Percentiles rank a stretch among this genome's conserved stretches.
Evolutionary conservation across 1,140 invertebrate species (phyloP).

Genomic region (Diachasma alloeum): DNA sequence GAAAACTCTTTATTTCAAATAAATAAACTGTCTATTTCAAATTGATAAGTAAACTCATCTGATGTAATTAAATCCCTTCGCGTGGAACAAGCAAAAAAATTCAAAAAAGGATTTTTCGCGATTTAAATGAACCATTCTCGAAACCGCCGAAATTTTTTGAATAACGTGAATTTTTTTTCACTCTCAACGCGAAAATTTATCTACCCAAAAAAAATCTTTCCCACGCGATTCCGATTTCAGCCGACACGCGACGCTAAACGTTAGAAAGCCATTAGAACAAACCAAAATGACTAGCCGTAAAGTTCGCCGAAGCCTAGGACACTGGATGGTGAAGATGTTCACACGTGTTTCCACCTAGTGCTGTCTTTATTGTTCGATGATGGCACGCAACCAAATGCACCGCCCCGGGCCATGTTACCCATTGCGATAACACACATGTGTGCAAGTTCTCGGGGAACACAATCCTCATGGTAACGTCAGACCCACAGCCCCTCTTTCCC

Average conservation of each 20-base stretch:
- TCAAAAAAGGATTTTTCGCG: too few relatives aligned
- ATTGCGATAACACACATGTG: slow-evolving; percentile 11
- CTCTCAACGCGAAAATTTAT: not conserved
- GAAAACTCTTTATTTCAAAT: too few relatives aligned
- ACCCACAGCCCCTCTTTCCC: slow-evolving; percentile 10
- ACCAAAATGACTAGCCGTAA: not conserved
- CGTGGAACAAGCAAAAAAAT: too few relatives aligned
- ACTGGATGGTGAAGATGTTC: not conserved
- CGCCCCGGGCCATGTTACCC: slow-evolving; percentile 21
- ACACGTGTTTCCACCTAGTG: slow-evolving; percentile 3
- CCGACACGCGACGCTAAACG: not conserved
- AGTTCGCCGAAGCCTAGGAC: not conserved
- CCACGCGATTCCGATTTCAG: not conserved
- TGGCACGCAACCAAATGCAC: slow-evolving; percentile 1
- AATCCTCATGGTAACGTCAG: slow-evolving; percentile 38
- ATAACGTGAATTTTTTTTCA: too few relatives aligned
- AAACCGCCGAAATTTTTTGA: too few relatives aligned
- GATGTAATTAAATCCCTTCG: too few relatives aligned
- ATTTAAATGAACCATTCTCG: too few relatives aligned
- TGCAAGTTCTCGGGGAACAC: slow-evolving; percentile 17
- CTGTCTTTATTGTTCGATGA: slow-evolving; percentile 32
- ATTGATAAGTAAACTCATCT: too few relatives aligned
- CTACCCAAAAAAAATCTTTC: not conserved
- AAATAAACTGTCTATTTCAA: too few relatives aligned
- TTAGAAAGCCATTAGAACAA: not conserved